Evolutionary conservation across 2,797 vertebrate species (phyloP).

Genomic region (Miichthys miiuy): DNA sequence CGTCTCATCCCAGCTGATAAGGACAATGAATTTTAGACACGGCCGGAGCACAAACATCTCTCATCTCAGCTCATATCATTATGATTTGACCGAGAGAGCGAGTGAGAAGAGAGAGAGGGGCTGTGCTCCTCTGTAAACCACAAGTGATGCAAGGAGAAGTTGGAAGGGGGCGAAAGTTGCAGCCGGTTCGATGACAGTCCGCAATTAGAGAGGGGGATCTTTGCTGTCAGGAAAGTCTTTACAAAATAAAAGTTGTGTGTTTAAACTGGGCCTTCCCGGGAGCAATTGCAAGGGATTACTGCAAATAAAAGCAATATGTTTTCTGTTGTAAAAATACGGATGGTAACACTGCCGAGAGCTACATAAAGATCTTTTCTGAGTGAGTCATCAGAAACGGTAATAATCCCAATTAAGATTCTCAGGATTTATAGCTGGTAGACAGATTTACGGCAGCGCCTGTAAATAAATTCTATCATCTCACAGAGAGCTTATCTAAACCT

Average conservation of each 20-base stretch:
- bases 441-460: slow-evolving; percentile 5
- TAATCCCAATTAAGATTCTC: slow-evolving; percentile 11
- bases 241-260: slow-evolving; percentile 36
- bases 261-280: slow-evolving; percentile 46
- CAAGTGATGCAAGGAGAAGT: slow-evolving; percentile 43
- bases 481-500: neutral
- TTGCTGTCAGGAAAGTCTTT: slow-evolving; percentile 58
- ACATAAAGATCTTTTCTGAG: slow-evolving; percentile 20
- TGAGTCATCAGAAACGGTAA: slow-evolving; percentile 32
- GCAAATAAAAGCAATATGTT: slow-evolving; percentile 70
- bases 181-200: slow-evolving; percentile 63
- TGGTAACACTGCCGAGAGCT: slow-evolving; percentile 26
- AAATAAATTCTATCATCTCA: neutral
- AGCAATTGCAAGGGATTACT: slow-evolving; percentile 56
- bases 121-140: slow-evolving; percentile 55
- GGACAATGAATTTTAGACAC: slow-evolving; percentile 68
- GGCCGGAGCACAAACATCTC: slow-evolving; percentile 66
- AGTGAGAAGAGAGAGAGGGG: slow-evolving; percentile 35
- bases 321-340: slow-evolving; percentile 28
- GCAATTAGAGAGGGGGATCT: slow-evolving; percentile 66
- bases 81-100: slow-evolving; percentile 48
- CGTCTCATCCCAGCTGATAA: slow-evolving; percentile 78
- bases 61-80: slow-evolving; percentile 50
- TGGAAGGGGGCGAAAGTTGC: slow-evolving; percentile 45
- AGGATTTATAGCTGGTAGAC: slow-evolving; percentile 40